phyloP scores from a whole-genome alignment of 2,113 vertebrate species.

The Hypocryptadius cinnamomeus region DNA sequence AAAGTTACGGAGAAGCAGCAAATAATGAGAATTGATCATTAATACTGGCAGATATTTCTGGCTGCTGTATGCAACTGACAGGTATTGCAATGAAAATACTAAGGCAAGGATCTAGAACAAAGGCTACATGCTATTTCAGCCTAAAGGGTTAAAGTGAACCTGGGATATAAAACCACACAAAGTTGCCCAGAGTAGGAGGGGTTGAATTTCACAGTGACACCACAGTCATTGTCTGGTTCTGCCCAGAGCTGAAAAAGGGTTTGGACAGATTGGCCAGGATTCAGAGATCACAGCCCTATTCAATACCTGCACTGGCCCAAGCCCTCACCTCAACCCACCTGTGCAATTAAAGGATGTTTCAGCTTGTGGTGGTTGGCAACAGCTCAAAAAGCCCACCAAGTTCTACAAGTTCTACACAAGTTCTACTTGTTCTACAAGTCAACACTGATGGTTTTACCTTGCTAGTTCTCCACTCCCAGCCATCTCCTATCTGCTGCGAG shows the following conservation, averaged over 20 bases:
- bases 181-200: background rate
- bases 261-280: background rate
- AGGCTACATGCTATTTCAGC: background rate
- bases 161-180: background rate
- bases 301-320: background rate
- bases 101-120: background rate
- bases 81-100: background rate
- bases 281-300: background rate
- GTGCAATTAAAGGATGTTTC: background rate
- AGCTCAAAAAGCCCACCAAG: background rate
- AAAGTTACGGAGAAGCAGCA: background rate
- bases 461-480: slow-evolving; percentile 82
- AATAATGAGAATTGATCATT: background rate
- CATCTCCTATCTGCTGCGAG: slow-evolving; percentile 78
- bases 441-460: slow-evolving; percentile 68
- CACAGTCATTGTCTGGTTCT: background rate
- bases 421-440: no score
- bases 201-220: background rate
- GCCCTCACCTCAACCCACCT: background rate
- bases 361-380: background rate
- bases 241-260: background rate
- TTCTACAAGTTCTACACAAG: background rate
- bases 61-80: background rate
- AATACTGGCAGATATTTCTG: background rate
- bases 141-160: background rate